A percentile compares a stretch with the other conserved stretches of the same genome.
These are phyloP conservation scores for Spodoptera frugiperda DNA, from an alignment of 1,140 invertebrate genomes.

Conservation along the genomic window DNA sequence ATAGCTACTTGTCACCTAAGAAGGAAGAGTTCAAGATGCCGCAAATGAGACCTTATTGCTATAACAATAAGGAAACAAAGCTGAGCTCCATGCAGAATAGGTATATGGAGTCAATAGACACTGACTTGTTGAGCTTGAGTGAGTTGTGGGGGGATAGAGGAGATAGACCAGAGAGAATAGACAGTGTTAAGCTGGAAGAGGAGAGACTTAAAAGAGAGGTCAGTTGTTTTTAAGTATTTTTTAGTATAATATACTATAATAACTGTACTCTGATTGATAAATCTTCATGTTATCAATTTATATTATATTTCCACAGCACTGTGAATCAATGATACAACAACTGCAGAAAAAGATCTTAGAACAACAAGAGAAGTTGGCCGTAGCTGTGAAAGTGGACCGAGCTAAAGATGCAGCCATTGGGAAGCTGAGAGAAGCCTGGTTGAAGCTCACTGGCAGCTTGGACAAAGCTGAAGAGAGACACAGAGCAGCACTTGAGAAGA, in stretches of 20 bases:
- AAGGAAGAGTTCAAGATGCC: constrained; percentile 81
- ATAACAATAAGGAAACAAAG: constrained; percentile 65
- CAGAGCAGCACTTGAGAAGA: constrained; percentile 71
- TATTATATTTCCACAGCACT: constrained; percentile 86
- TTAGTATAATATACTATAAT: too few species aligned
- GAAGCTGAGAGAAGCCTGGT: constrained; percentile 87
- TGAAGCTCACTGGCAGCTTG: constrained; percentile 70
- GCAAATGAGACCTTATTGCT: constrained; percentile 73
- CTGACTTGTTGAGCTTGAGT: constrained; percentile 84
- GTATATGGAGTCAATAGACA: constrained; percentile 74
- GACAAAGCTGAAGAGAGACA: constrained; percentile 77
- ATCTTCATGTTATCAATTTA: too few species aligned
- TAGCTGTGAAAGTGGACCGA: constrained; percentile 91
- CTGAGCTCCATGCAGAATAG: constrained; percentile 59
- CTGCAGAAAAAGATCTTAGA: constrained; percentile 91
- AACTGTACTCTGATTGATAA: too few species aligned
- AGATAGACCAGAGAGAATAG: constrained; percentile 69
- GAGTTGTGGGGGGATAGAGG: constrained; percentile 86
- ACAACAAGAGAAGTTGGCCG: constrained; percentile 92
- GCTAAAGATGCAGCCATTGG: constrained; percentile 90
- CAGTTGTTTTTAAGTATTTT: constrained; percentile 23
- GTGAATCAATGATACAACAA: constrained; percentile 91
- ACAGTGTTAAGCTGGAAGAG: constrained; percentile 89
- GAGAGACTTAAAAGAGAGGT: constrained; percentile 91
- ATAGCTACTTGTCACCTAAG: constrained; percentile 65